Evolutionary conservation across 1,140 invertebrate species (phyloP).

Genomic region (Hestina assimilis): DNA sequence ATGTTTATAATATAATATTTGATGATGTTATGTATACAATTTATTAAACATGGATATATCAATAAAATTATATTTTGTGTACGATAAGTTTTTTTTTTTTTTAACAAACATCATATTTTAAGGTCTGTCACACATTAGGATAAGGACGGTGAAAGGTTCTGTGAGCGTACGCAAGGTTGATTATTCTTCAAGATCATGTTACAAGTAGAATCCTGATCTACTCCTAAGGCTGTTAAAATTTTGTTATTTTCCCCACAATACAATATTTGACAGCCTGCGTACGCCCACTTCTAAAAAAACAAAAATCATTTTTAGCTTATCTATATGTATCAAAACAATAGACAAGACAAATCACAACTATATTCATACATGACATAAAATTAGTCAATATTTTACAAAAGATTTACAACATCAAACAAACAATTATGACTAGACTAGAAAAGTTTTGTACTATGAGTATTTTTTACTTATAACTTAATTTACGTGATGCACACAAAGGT

Average conservation of each 20-base stretch:
- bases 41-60: conserved; percentile 79
- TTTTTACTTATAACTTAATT: conserved; percentile 38
- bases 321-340: too few relatives aligned
- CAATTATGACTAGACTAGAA: conserved; percentile 54
- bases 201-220: neutral
- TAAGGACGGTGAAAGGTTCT: too few relatives aligned
- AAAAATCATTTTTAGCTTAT: too few relatives aligned
- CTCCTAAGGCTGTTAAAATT: too few relatives aligned
- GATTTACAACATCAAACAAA: conserved; percentile 9
- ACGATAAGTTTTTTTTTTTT: conserved; percentile 71
- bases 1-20: conserved; percentile 79
- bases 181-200: too few relatives aligned
- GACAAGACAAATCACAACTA: conserved; percentile 5
- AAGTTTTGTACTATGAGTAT: conserved; percentile 70
- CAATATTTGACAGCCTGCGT: too few relatives aligned
- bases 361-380: neutral
- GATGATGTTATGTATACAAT: conserved; percentile 79
- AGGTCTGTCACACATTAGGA: neutral
- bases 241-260: too few relatives aligned
- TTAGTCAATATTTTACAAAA: conserved; percentile 8
- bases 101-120: conserved; percentile 25
- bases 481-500: too few relatives aligned
- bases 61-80: conserved; percentile 81
- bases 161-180: too few relatives aligned
- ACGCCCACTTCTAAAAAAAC: too few relatives aligned